Conservation (phyloP, 2,888 invertebrate genomes). For the Schizotus pectinicornis region DNA sequence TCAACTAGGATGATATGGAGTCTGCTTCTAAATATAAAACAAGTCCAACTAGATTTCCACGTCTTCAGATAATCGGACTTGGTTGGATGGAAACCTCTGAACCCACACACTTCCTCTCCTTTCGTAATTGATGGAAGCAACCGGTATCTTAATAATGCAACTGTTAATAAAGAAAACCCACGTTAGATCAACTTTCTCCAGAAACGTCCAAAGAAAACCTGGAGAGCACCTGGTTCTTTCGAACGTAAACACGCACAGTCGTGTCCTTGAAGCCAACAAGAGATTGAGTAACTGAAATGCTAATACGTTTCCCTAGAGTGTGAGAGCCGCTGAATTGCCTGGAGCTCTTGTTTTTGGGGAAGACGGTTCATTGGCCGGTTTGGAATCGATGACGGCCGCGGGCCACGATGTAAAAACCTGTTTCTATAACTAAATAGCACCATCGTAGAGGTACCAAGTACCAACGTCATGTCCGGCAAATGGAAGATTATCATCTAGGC, state of each 20-base stretch:
- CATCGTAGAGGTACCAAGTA: conserved; percentile 36
- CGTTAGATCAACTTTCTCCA: too few species aligned
- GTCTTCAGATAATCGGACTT: too few species aligned
- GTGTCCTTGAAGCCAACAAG: conserved; percentile 28
- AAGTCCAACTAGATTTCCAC: too few species aligned
- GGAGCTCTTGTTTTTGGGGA: conserved; percentile 40
- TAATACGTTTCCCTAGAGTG: conserved; percentile 22
- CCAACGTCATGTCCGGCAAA: conserved; percentile 46
- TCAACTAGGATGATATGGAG: too few species aligned
- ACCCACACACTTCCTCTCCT: too few species aligned
- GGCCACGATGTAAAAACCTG: conserved; percentile 51
- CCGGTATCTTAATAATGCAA: too few species aligned
- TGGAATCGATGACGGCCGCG: conserved; percentile 45
- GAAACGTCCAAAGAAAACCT: too few species aligned
- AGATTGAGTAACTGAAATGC: conserved; percentile 31
- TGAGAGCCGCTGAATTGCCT: conserved; percentile 23
- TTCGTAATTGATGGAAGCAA: too few species aligned
- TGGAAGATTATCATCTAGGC: conserved; percentile 36
- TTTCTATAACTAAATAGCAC: conserved; percentile 50
- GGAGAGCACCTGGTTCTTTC: too few species aligned
- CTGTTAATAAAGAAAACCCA: too few species aligned
- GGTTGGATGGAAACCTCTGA: too few species aligned
- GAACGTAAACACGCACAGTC: neutral
- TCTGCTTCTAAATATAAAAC: too few species aligned
- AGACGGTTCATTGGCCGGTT: conserved; percentile 43